Evolutionary conservation across 2,113 vertebrate genomes (phyloP).

Genomic region (Plectropomus leopardus): DNA sequence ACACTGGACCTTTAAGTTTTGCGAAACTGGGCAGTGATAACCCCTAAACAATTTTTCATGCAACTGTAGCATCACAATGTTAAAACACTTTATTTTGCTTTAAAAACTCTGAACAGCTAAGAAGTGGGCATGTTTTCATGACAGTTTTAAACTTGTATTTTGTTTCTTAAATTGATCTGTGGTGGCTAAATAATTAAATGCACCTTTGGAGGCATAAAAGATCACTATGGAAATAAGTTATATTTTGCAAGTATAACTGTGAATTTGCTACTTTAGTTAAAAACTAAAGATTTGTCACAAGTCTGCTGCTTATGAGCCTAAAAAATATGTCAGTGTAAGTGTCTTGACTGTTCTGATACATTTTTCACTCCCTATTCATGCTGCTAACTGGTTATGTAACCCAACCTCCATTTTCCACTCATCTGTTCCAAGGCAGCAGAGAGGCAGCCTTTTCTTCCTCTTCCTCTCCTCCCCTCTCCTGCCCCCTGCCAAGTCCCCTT

Average conservation of each 20-base stretch:
- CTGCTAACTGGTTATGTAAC: slow-evolving; percentile 26
- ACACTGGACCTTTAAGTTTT: too few species aligned
- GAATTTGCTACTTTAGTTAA: not conserved
- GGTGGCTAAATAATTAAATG: too few species aligned
- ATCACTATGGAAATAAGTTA: not conserved
- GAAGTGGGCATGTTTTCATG: not conserved
- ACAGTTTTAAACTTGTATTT: not conserved
- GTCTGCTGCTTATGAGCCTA: not conserved
- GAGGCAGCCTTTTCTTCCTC: slow-evolving; percentile 35
- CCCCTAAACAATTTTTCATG: not conserved
- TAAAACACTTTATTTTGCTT: not conserved
- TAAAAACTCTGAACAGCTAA: not conserved
- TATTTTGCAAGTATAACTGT: not conserved
- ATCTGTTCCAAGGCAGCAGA: slow-evolving; percentile 45
- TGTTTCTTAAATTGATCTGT: not conserved
- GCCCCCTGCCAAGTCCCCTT: slow-evolving; percentile 52
- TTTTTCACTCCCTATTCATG: slow-evolving; percentile 15
- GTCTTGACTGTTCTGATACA: not conserved
- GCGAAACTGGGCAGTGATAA: not conserved
- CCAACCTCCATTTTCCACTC: slow-evolving; percentile 56
- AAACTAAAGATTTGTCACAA: not conserved
- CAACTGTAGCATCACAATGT: not conserved
- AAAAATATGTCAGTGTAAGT: not conserved
- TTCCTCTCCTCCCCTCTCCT: slow-evolving; percentile 24
- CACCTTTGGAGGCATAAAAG: not conserved